Percentiles rank a stretch among this genome's conserved stretches.
Evolutionary conservation across 1,140 invertebrate species (phyloP).

Genomic region (Aphidius ervi): DNA sequence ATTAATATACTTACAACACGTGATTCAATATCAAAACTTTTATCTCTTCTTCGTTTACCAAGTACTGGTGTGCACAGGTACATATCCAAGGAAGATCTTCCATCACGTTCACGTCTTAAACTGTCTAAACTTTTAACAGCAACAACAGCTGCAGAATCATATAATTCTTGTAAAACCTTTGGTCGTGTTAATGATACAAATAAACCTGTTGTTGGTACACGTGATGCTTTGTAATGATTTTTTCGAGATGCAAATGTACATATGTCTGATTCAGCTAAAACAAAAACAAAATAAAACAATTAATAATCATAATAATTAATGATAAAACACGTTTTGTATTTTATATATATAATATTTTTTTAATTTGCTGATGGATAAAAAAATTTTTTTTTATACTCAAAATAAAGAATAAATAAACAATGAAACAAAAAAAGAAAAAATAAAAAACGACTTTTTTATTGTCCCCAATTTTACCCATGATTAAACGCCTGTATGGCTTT

Average conservation of each 20-base stretch:
- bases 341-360: too few species aligned
- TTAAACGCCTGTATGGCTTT: too few species aligned
- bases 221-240: slow-evolving; percentile 66
- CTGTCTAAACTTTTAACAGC: slow-evolving; percentile 51
- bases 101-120: slow-evolving; percentile 51
- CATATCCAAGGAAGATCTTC: slow-evolving; percentile 52
- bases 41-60: slow-evolving; percentile 60
- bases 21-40: slow-evolving; percentile 82
- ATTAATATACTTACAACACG: slow-evolving; percentile 66
- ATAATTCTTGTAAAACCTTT: slow-evolving; percentile 64
- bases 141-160: slow-evolving; percentile 65
- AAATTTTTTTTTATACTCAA: too few species aligned
- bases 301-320: background rate
- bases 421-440: too few species aligned
- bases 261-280: slow-evolving; percentile 82
- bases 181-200: slow-evolving; percentile 69
- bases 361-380: too few species aligned
- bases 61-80: slow-evolving; percentile 77
- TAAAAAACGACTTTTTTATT: too few species aligned
- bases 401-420: too few species aligned
- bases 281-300: slow-evolving; percentile 32
- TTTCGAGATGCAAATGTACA: slow-evolving; percentile 71
- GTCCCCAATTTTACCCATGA: too few species aligned
- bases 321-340: too few species aligned
- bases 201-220: slow-evolving; percentile 61